Evolutionary conservation across 2,113 vertebrate genomes (phyloP).

Genomic region (Melanocharis versteri): DNA sequence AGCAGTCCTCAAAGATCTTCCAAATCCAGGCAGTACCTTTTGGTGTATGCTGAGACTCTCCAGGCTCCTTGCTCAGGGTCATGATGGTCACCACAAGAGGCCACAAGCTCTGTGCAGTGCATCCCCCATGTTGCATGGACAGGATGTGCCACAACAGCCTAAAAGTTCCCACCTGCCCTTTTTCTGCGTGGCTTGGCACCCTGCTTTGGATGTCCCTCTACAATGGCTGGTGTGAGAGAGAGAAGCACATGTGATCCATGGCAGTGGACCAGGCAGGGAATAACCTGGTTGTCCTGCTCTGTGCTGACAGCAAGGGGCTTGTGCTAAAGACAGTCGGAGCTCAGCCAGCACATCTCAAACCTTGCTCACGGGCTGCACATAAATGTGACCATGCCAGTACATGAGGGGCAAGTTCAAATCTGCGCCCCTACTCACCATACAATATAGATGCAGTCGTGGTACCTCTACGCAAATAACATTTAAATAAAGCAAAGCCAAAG

Average conservation of each 20-base stretch:
- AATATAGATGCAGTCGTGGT: neutral
- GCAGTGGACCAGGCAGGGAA: neutral
- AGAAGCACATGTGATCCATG: accelerated
- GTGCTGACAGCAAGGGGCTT: neutral
- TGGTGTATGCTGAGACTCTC: neutral
- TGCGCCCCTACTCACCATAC: neutral
- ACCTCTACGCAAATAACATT: neutral
- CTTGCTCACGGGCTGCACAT: neutral
- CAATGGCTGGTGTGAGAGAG: neutral
- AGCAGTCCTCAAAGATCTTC: neutral
- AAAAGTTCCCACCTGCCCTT: neutral
- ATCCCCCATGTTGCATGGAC: neutral
- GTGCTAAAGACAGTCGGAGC: neutral
- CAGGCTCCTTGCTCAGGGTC: neutral
- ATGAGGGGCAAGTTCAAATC: neutral
- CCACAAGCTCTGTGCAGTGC: neutral
- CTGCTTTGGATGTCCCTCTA: neutral
- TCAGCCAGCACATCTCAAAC: neutral
- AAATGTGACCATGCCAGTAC: neutral
- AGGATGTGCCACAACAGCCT: neutral
- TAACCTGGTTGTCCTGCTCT: accelerated
- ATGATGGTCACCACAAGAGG: neutral
- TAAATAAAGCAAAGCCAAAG: neutral
- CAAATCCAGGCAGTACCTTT: neutral
- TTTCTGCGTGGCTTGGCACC: neutral